Base-by-base conservation (phyloP, 2,888 invertebrate genomes). In the Euproctis similis region DNA sequence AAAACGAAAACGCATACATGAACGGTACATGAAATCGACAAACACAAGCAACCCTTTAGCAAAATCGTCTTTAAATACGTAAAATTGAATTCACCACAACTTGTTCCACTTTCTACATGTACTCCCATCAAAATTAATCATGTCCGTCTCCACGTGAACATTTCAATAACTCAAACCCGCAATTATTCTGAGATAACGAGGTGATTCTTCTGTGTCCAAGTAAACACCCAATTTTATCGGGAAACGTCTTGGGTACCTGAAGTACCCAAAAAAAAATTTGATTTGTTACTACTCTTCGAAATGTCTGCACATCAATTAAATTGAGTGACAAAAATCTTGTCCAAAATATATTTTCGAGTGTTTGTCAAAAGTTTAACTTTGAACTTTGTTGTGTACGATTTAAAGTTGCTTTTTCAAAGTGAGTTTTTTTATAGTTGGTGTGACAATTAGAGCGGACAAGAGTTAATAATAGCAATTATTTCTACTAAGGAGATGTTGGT, bases 231-330 rank as follows among this genome's bases (percentile, higher is more conserved):
- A 41, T 67, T 62, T 56, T 65, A 69, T 69, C 67, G 51, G 59
- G 65, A 63, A 70, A 64, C 52, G 65, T 58, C 47, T 54, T 54
- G 58, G 55, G 63, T n/a, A n/a, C n/a, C n/a, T n/a, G n/a, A n/a
- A n/a, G n/a, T n/a, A n/a, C n/a, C n/a, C n/a, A n/a, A n/a, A n/a
- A 75, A 80, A 80, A 81, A 78, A 73, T 66, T 76, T 81, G 81
- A 81, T 80, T 81, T 81, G 80, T 78, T 69, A 69, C n/a, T n/a
- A n/a, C 70, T 48, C 56, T 42, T 59, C 58, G 48, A 68, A 72
- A 62, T 68, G 64, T 59, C 62, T 62, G n/a, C n/a, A n/a, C n/a
- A n/a, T 65, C 67, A 66, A 68, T 68, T 70, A 71, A 69, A 73
- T 66, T 68, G 72, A 73, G 75, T 77, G 77, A 77, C 78, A 75